Percentiles rank a stretch among this genome's conserved stretches.
Conservation (phyloP, 2,888 invertebrate species). For the Archips xylosteana region DNA sequence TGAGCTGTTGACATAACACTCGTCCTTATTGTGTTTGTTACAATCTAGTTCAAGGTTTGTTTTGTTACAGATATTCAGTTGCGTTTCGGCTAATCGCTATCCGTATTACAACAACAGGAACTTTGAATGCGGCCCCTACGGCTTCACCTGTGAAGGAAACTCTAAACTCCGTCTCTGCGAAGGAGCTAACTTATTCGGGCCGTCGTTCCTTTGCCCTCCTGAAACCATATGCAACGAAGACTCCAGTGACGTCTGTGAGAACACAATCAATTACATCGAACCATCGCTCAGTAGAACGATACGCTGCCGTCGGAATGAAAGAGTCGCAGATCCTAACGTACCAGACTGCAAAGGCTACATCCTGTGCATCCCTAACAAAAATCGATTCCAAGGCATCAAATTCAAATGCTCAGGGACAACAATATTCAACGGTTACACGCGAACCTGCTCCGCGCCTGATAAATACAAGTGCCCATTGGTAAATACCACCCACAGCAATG, state of each 20-base stretch:
- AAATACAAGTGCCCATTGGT: constrained; percentile 71
- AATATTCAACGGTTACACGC: constrained; percentile 72
- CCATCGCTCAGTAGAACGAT: constrained; percentile 64
- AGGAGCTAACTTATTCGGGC: constrained; percentile 65
- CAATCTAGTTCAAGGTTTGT: constrained; percentile 34
- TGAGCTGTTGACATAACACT: constrained; percentile 14
- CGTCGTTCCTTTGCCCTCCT: constrained; percentile 71
- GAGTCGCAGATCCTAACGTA: constrained; percentile 74
- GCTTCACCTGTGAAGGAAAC: constrained; percentile 71
- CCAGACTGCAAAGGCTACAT: constrained; percentile 80
- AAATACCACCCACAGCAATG: constrained; percentile 56
- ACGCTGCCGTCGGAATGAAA: constrained; percentile 71
- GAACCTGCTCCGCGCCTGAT: constrained; percentile 72
- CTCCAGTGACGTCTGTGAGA: constrained; percentile 75
- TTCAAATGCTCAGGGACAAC: constrained; percentile 78
- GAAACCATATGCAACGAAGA: constrained; percentile 77
- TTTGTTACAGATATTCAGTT: constrained; percentile 50
- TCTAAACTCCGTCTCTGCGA: constrained; percentile 72
- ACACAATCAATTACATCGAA: constrained; percentile 68
- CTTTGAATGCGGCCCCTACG: constrained; percentile 72
- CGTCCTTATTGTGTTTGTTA: constrained; percentile 16
- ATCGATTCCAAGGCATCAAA: constrained; percentile 76
- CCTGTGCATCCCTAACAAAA: constrained; percentile 75
- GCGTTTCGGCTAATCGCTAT: constrained; percentile 50
- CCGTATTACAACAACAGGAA: constrained; percentile 48